Base-by-base conservation (phyloP, 1,140 invertebrate genomes). In the Plodia interpunctella region DNA sequence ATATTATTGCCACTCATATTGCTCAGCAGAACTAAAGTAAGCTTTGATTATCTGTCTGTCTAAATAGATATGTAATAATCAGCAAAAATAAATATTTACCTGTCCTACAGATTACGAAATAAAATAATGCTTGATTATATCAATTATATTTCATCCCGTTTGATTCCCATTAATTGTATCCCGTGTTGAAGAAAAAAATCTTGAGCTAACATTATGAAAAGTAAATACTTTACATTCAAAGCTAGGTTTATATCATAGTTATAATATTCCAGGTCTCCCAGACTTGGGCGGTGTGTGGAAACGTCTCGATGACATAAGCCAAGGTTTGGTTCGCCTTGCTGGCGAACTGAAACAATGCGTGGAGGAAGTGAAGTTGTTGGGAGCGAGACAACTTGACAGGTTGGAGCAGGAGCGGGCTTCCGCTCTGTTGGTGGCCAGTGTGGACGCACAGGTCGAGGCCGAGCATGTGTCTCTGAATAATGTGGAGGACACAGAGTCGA, bases 391-490 rank as follows among this genome's bases (percentile, higher is more conserved):
- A 69, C 72, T 91, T 10, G 93, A 94, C 55, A 87, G 92, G 28
- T 87, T 94, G 59, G 93, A 94, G 74, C 91, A 94, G 66, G 93
- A 94, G 55, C 91, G 94, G 38, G 93, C 95, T 49, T 92, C 94
- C 49, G 93, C 94, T 2, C 80, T 94, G 19, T 78, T 95, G 15
- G 93, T 94, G 1, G 92, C 92, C 49, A 90, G 92, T 61, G 93
- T 94, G 2, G 92, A 94, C 61, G 90, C 91, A 8, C 92, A 94
- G 71, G 87, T 90, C 3, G 91, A 92, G 32, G 86, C 72, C 3
- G 85, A 86, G 18, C 74, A 76, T 15, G 83, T 77, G 17, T 72
- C 80, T 0, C 57, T 85, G 1, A 80, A 86, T 56, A 79, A 74
- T 57, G 74, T 84, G 0, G 85, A 84, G 0, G 83, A 84, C 20